phyloP scores from a whole-genome alignment of 2,888 invertebrate genomes.

The Acrobasis consociella region DNA sequence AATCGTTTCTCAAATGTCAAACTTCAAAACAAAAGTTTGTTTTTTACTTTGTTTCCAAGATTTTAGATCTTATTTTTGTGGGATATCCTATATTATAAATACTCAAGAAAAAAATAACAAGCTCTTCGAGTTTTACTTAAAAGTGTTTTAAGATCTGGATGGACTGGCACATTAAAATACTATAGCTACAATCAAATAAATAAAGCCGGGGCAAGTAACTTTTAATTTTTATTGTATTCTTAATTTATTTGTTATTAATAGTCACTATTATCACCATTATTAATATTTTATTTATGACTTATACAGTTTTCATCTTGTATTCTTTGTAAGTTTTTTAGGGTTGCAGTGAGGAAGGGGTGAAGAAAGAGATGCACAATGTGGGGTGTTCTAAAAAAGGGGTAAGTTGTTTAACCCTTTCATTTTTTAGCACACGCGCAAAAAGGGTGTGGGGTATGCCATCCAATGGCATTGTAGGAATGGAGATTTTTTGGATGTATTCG shows the following conservation, averaged over 20 bases:
- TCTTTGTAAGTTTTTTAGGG: conserved; percentile 6
- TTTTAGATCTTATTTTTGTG: no score
- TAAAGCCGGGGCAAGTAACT: no score
- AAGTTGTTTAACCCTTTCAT: conserved; percentile 73
- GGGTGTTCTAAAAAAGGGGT: conserved; percentile 71
- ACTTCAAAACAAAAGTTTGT: no score
- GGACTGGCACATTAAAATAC: no score
- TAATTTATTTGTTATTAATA: background rate
- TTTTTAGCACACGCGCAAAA: conserved; percentile 81
- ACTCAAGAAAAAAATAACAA: no score
- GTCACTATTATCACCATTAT: background rate
- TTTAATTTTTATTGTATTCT: no score
- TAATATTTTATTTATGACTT: background rate
- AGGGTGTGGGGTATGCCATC: conserved; percentile 65
- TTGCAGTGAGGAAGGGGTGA: conserved; percentile 36
- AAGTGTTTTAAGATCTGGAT: no score
- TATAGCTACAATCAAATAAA: no score
- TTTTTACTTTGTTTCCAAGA: no score
- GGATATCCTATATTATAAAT: no score
- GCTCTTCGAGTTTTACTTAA: no score
- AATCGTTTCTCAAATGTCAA: no score
- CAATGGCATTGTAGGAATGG: conserved; percentile 68
- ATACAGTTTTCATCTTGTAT: background rate
- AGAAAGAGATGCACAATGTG: conserved; percentile 54
- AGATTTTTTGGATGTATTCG: conserved; percentile 68